Evolutionary conservation across 2,113 vertebrate genomes (phyloP).

Genomic region (Heliornis fulica): DNA sequence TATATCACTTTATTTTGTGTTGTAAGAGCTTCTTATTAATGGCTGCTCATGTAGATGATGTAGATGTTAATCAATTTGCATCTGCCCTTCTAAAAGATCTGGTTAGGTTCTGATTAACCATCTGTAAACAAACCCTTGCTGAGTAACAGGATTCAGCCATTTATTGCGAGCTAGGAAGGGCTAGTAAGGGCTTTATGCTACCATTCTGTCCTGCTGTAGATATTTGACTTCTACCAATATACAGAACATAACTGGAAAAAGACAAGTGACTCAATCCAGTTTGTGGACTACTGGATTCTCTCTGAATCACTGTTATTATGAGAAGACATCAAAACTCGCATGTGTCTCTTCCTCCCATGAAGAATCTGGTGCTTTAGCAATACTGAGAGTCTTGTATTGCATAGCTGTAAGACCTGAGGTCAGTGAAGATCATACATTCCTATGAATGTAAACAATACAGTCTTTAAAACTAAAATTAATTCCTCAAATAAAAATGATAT

Average conservation of each 20-base stretch:
- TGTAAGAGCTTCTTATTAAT: constrained; percentile 55
- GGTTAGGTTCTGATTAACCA: constrained; percentile 55
- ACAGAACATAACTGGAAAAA: constrained; percentile 2
- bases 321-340: not conserved
- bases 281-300: not conserved
- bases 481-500: not conserved
- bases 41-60: constrained; percentile 24
- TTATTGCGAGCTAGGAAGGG: not conserved
- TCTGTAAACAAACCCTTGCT: constrained; percentile 42
- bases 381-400: not conserved
- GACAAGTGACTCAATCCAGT: not conserved
- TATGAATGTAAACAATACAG: not conserved
- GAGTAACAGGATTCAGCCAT: not conserved
- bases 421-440: not conserved
- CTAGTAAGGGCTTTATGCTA: not conserved
- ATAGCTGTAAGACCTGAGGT: not conserved
- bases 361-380: not conserved
- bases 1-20: constrained; percentile 51
- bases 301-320: not conserved
- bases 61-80: constrained; percentile 60
- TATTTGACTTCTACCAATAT: not conserved
- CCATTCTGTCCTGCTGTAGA: not conserved
- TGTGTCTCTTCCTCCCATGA: not conserved
- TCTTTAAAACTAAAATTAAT: not conserved
- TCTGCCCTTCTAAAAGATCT: constrained; percentile 49